phyloP scores from a whole-genome alignment of 2,888 invertebrate species.

The Leucophenga maculata region DNA sequence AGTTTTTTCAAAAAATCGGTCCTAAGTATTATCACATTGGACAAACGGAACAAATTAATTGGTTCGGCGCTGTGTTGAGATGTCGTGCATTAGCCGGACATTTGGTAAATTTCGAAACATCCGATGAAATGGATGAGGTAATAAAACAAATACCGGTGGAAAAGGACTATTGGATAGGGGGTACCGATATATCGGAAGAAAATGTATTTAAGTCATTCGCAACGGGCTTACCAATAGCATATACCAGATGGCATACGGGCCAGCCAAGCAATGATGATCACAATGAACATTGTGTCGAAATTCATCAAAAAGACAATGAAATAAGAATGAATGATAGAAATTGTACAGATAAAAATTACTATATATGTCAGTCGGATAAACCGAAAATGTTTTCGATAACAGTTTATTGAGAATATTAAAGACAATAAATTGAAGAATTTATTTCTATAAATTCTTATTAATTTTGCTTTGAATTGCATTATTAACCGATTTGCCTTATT shows the following conservation, averaged over 20 bases:
- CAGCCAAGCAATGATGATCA: no score
- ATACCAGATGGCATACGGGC: background rate
- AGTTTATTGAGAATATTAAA: no score
- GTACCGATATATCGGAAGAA: background rate
- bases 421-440: no score
- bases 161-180: background rate
- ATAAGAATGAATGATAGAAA: no score
- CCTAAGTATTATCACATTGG: conserved; percentile 11
- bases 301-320: no score
- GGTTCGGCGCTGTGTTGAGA: background rate
- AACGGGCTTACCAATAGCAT: background rate
- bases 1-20: conserved; percentile 1
- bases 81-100: background rate
- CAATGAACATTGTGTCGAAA: no score
- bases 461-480: no score
- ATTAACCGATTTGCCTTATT: no score
- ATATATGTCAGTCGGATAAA: no score
- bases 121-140: background rate
- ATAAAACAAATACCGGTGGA: background rate
- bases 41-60: background rate
- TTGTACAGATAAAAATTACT: no score
- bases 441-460: no score
- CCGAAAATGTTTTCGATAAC: no score
- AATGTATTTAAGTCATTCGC: background rate
- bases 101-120: background rate